Evolutionary conservation across 2,797 vertebrate genomes (phyloP), one percentile per base, ranked within the genome.

Genomic region (Sebastes aleutianus): DNA sequence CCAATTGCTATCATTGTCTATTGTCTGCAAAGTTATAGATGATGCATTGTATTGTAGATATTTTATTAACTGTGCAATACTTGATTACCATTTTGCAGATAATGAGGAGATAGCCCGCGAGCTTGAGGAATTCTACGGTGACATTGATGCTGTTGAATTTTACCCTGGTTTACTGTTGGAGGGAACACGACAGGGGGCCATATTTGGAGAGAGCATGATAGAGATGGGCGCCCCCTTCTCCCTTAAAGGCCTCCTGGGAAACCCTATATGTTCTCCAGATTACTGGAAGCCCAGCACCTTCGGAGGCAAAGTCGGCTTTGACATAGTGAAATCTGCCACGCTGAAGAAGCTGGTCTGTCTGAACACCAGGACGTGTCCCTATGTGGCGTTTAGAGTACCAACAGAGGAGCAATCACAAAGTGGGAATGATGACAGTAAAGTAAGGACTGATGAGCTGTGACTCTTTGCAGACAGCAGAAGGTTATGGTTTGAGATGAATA

Each of bases 271-370:
- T 87, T 99, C 99, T 53, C 98, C 99, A 0, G 95, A 96, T 61
- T 99, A 99, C 94, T 99, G 99, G 99, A 99, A 99, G 79, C 97
- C 98, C 39, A 99, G 98, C 90, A 99, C 98, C 0, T 99, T 99
- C 1, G 99, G 99, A 0, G 99, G 99, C 6, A 89, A 95, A 29
- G 91, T 89, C 0, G 99, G 99, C 57, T 99, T 98, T 75, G 94
- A 97, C 84, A 95, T 99, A 0, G 96, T 99, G 22, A 98, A 98
- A 87, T 96, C 98, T 0, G 98, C 98, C 2, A 95, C 97, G 0
- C 93, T 99, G 0, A 54, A 97, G 94, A 98, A 94, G 73, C 95
- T 99, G 1, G 97, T 99, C 24, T 98, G 98, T 85, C 95, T 95
- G 61, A 99, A 99, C 2, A 95, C 95, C 59, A 97, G 95, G 91